Evolutionary conservation across 2,888 invertebrate species (phyloP).

Genomic region (Belgica antarctica): DNA sequence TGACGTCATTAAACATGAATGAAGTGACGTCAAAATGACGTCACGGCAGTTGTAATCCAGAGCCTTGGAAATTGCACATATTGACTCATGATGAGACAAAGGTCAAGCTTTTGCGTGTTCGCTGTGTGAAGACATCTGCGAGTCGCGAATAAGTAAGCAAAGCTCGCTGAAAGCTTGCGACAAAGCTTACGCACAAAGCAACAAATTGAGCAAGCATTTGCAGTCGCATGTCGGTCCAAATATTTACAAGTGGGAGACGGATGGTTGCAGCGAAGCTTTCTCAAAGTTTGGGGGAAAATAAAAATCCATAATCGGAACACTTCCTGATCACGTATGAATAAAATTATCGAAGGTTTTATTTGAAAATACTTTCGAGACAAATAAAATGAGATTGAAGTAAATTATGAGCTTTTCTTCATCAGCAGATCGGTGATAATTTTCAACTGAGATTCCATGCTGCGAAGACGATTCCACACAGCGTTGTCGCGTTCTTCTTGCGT

Average conservation of each 20-base stretch:
- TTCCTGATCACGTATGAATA: background rate
- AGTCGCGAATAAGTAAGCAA: too few relatives aligned
- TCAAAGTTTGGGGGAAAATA: slow-evolving; percentile 16
- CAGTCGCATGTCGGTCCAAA: slow-evolving; percentile 28
- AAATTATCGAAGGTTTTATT: background rate
- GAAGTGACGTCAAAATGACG: too few relatives aligned
- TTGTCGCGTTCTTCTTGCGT: background rate
- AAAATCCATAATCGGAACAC: slow-evolving; percentile 25
- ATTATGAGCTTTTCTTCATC: background rate
- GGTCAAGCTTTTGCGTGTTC: too few relatives aligned
- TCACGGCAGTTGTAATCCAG: too few relatives aligned
- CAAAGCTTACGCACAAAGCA: slow-evolving; percentile 23
- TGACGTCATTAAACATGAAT: too few relatives aligned
- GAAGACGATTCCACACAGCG: background rate
- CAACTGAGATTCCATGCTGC: slow-evolving; percentile 19
- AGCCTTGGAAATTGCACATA: too few relatives aligned
- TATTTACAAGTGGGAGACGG: slow-evolving; percentile 7
- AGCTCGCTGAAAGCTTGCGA: too few relatives aligned
- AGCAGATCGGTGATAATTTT: background rate
- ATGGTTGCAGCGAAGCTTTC: slow-evolving; percentile 1
- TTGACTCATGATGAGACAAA: background rate
- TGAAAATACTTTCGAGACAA: background rate
- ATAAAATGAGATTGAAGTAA: background rate
- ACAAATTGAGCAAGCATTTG: slow-evolving; percentile 35
- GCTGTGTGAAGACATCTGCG: too few relatives aligned